Percentiles rank a stretch among this genome's conserved stretches.
Conservation (phyloP, 2,797 vertebrate genomes). For the Coregonus ussuriensis region DNA sequence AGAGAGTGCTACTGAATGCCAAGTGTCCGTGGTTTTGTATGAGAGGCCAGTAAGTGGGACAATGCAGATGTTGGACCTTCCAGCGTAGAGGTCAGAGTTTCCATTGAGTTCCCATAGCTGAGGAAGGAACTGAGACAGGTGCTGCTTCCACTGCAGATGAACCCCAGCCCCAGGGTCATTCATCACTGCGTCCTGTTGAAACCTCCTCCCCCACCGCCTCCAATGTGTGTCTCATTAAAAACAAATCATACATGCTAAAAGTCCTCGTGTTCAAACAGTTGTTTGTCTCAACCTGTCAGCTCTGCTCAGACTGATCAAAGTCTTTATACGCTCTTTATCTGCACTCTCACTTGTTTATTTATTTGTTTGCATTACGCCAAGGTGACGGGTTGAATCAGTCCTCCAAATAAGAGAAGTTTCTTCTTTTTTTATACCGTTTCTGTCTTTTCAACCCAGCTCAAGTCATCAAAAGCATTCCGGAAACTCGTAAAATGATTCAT, state of each 20-base stretch:
- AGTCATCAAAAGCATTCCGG: constrained; percentile 58
- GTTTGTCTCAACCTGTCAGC: constrained; percentile 35
- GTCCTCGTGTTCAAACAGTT: constrained; percentile 34
- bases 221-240: constrained; percentile 48
- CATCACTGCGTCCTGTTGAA: constrained; percentile 17
- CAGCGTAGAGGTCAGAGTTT: not conserved
- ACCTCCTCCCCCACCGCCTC: constrained; percentile 10
- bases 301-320: constrained; percentile 49
- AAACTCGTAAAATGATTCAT: constrained; percentile 61
- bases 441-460: constrained; percentile 31
- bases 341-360: constrained; percentile 31
- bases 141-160: not conserved
- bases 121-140: not conserved
- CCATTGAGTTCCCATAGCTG: not conserved
- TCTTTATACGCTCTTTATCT: constrained; percentile 23
- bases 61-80: not conserved
- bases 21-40: not conserved
- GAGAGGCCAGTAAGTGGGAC: not conserved
- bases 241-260: constrained; percentile 1
- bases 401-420: constrained; percentile 37
- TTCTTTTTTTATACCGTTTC: constrained; percentile 31
- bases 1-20: not conserved
- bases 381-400: constrained; percentile 40
- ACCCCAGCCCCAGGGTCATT: not conserved
- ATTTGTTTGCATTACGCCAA: constrained; percentile 55